These are phyloP conservation scores for Crypturellus undulatus DNA, from an alignment of 2,113 vertebrate genomes.

Conservation along the genomic window DNA sequence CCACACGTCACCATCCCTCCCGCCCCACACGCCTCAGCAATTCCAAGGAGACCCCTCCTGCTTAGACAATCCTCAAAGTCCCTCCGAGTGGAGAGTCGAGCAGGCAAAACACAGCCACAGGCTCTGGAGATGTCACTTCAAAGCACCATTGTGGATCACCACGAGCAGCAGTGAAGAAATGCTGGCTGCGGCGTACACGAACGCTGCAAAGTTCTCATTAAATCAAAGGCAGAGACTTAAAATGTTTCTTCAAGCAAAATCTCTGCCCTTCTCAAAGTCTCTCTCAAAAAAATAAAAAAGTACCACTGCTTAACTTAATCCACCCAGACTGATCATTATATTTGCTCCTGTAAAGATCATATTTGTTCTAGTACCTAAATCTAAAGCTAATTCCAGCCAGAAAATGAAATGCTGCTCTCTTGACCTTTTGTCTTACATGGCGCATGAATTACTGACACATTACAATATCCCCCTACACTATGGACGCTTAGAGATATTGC, in stretches of 20 bases:
- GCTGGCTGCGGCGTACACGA: not conserved
- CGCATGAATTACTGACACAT: slow-evolving; percentile 57
- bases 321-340: slow-evolving; percentile 28
- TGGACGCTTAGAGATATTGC: slow-evolving; percentile 57
- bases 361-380: slow-evolving; percentile 63
- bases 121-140: fast-evolving
- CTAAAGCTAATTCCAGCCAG: slow-evolving; percentile 68
- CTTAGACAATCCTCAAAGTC: not conserved
- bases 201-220: not conserved
- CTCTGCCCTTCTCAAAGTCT: slow-evolving; percentile 11
- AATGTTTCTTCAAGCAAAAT: slow-evolving; percentile 50
- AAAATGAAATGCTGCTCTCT: slow-evolving; percentile 65
- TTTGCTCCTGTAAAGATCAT: slow-evolving; percentile 28
- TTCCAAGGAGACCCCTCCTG: not conserved
- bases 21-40: not conserved
- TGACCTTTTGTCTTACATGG: slow-evolving; percentile 68
- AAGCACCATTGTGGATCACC: not conserved
- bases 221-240: slow-evolving; percentile 40
- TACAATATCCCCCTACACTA: slow-evolving; percentile 23
- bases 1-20: no score
- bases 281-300: slow-evolving; percentile 40
- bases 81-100: fast-evolving
- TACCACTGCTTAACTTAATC: slow-evolving; percentile 55
- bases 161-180: slow-evolving; percentile 18
- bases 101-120: not conserved